Evolutionary conservation across 1,140 invertebrate genomes (phyloP).

Genomic region (Amphibalanus amphitrite): DNA sequence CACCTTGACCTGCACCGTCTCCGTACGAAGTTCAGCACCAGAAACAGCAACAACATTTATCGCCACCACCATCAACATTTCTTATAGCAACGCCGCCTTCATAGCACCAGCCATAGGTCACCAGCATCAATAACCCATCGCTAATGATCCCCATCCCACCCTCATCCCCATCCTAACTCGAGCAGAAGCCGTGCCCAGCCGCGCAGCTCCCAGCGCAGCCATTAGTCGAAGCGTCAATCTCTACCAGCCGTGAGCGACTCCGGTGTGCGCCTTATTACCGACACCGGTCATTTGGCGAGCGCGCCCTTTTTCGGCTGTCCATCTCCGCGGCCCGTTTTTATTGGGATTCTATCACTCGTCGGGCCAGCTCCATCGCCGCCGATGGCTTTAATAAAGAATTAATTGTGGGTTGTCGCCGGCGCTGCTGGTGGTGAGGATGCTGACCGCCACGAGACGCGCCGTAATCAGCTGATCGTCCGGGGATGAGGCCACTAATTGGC

Average conservation of each 20-base stretch:
- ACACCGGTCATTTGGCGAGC: neutral
- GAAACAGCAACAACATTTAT: no score
- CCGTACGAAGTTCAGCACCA: no score
- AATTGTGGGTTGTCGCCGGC: neutral
- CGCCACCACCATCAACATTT: no score
- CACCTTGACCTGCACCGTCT: no score
- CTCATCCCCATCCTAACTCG: no score
- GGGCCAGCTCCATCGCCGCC: neutral
- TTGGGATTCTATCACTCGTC: neutral
- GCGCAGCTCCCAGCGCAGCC: no score
- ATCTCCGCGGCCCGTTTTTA: neutral
- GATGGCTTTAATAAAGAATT: slow-evolving; percentile 2
- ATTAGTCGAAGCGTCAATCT: neutral
- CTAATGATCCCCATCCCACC: no score
- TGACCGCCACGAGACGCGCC: neutral
- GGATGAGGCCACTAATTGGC: neutral
- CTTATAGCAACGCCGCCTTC: no score
- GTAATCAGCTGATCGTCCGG: neutral
- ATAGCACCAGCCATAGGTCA: no score
- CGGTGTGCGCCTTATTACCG: neutral
- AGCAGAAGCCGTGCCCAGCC: no score
- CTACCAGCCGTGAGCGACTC: neutral
- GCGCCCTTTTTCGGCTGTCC: neutral
- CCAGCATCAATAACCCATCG: no score
- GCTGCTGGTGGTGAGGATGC: neutral